Conservation (phyloP, 2,888 invertebrate species). For the Stictocephala bisonia region DNA sequence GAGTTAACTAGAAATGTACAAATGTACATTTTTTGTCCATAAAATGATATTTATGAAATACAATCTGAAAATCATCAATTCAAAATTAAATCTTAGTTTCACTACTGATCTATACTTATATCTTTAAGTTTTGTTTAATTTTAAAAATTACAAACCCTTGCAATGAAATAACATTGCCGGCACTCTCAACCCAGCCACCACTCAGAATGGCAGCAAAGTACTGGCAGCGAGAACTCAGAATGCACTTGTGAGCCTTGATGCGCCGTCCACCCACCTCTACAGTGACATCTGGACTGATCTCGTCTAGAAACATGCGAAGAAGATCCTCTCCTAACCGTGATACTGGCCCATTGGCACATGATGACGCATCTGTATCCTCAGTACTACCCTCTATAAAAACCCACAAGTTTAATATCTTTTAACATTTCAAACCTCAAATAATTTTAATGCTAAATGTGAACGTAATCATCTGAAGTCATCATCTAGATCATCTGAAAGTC, state of each 20-base stretch:
- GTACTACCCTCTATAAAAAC: slow-evolving; percentile 53
- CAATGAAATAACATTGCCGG: slow-evolving; percentile 84
- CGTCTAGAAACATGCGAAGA: slow-evolving; percentile 90
- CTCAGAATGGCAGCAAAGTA: slow-evolving; percentile 93
- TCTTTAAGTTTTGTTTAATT: too few species aligned
- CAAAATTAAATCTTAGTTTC: too few species aligned
- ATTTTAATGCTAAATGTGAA: too few species aligned
- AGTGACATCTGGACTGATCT: slow-evolving; percentile 88
- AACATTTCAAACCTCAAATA: too few species aligned
- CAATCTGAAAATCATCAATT: too few species aligned
- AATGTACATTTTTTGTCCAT: too few species aligned
- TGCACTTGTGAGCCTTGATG: slow-evolving; percentile 91
- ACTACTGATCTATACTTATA: too few species aligned
- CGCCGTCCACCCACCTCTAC: slow-evolving; percentile 85
- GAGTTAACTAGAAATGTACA: too few species aligned
- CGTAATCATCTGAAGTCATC: too few species aligned
- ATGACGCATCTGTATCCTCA: slow-evolving; percentile 65
- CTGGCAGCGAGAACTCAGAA: slow-evolving; percentile 90
- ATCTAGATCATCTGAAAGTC: too few species aligned
- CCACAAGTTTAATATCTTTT: too few species aligned
- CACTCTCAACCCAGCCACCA: slow-evolving; percentile 84
- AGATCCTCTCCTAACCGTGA: slow-evolving; percentile 85
- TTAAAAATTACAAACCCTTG: slow-evolving; percentile 81
- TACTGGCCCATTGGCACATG: slow-evolving; percentile 64
- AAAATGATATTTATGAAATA: too few species aligned